Percentiles rank a stretch among this genome's conserved stretches.
phyloP scores from a whole-genome alignment of 2,888 invertebrate species.

The Tenodera sinensis region DNA sequence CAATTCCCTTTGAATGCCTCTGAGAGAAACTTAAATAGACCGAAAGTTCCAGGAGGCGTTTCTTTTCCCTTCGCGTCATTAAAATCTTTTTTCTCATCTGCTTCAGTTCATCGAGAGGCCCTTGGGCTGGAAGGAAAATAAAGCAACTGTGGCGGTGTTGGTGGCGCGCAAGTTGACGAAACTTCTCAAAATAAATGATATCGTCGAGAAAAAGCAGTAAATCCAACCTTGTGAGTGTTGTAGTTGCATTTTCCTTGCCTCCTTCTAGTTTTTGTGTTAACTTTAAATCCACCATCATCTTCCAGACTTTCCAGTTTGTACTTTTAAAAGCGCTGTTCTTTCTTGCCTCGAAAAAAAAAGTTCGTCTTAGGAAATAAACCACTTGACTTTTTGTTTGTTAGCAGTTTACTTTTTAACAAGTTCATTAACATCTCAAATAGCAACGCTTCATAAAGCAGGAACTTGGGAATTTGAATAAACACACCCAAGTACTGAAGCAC shows the following conservation, averaged over 20 bases:
- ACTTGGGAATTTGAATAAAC: background rate
- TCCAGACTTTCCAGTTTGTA: background rate
- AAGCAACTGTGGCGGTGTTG: background rate
- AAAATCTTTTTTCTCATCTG: background rate
- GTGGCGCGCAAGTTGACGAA: background rate
- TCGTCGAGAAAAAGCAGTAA: background rate
- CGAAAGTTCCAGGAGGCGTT: background rate
- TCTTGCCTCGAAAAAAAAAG: background rate
- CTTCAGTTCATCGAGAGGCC: background rate
- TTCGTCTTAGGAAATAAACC: background rate
- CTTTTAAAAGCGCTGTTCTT: background rate
- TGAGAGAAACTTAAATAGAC: background rate
- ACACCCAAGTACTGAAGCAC: background rate
- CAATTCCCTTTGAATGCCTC: background rate
- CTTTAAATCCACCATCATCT: background rate
- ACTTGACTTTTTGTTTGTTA: background rate
- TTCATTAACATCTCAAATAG: background rate
- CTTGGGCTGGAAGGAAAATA: background rate
- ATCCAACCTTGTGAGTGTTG: background rate
- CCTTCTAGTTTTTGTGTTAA: background rate
- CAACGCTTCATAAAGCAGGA: background rate
- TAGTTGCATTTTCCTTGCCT: background rate
- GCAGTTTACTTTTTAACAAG: background rate
- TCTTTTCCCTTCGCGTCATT: background rate
- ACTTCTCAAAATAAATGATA: background rate